A percentile compares a stretch with the other conserved stretches of the same genome.
These are phyloP conservation scores for Conus ventricosus DNA, from an alignment of 1,140 invertebrate genomes.

Conservation along the genomic window DNA sequence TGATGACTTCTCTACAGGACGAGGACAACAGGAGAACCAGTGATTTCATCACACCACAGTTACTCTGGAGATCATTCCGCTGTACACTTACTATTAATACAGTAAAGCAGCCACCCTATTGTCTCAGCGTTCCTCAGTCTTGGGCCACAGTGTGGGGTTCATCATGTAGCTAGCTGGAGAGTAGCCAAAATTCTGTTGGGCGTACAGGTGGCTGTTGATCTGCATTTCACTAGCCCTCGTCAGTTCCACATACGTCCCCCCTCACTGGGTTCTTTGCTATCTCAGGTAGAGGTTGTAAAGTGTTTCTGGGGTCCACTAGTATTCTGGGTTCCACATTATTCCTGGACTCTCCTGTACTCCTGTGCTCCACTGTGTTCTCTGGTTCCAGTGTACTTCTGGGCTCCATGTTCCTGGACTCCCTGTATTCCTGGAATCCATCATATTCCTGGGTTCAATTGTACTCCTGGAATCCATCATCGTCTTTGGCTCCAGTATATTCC, in stretches of 20 bases:
- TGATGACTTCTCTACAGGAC: no score
- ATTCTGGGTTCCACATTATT: neutral
- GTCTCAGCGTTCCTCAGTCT: neutral
- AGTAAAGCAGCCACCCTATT: no score
- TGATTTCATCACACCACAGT: no score
- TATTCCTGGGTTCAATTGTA: neutral
- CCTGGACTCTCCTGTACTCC: neutral
- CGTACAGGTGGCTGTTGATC: neutral
- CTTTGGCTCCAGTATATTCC: neutral
- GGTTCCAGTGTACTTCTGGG: no score
- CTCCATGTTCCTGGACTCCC: no score
- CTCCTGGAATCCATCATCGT: neutral
- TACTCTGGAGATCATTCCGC: no score
- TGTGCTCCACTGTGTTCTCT: no score
- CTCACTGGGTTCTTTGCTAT: neutral
- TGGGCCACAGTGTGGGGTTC: neutral
- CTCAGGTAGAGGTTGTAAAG: neutral
- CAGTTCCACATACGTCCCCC: neutral
- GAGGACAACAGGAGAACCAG: no score
- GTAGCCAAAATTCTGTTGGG: neutral
- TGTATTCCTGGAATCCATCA: neutral
- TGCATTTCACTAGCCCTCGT: neutral
- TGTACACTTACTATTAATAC: no score
- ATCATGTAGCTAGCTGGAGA: neutral
- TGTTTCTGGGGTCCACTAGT: neutral